These are phyloP conservation scores for Diachasmimorpha longicaudata DNA, from an alignment of 1,140 invertebrate species.

Conservation along the genomic window DNA sequence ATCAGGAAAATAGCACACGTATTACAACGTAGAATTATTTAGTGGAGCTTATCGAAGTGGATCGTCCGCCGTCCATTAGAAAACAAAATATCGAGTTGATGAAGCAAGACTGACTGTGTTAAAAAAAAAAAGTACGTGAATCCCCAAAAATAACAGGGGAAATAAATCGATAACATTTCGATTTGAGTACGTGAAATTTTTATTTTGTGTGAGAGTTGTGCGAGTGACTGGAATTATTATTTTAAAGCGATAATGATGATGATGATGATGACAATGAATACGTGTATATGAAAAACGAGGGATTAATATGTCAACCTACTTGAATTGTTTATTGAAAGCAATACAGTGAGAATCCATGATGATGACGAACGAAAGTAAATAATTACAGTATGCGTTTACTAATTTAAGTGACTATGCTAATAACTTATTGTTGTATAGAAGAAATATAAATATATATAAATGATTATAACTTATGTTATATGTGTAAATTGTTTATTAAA, in stretches of 20 bases:
- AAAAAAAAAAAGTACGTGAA: slow-evolving; percentile 34
- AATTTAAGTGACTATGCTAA: slow-evolving; percentile 25
- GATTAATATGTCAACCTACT: no score
- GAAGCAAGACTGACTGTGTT: slow-evolving; percentile 51
- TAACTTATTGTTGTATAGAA: slow-evolving; percentile 47
- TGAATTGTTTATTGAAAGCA: neutral
- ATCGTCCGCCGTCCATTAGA: slow-evolving; percentile 12
- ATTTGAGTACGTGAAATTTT: neutral
- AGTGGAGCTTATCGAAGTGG: neutral
- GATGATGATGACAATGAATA: neutral
- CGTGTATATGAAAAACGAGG: no score
- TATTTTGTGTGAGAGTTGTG: no score
- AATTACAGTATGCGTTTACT: neutral
- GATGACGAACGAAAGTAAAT: slow-evolving; percentile 26
- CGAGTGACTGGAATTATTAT: neutral
- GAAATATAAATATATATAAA: slow-evolving; percentile 41
- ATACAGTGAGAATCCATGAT: slow-evolving; percentile 20
- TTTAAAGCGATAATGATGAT: neutral
- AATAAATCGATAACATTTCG: no score
- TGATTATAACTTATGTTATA: slow-evolving; percentile 53
- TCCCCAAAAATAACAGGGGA: slow-evolving; percentile 10
- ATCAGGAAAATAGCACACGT: neutral
- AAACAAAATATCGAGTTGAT: slow-evolving; percentile 12
- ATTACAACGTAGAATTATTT: slow-evolving; percentile 3
- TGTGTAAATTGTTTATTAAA: slow-evolving; percentile 57